Percentiles rank a stretch among this genome's conserved stretches.
Conservation (phyloP, 35 echinoderm and acorn worm genomes). For the Strongylocentrotus purpuratus region DNA sequence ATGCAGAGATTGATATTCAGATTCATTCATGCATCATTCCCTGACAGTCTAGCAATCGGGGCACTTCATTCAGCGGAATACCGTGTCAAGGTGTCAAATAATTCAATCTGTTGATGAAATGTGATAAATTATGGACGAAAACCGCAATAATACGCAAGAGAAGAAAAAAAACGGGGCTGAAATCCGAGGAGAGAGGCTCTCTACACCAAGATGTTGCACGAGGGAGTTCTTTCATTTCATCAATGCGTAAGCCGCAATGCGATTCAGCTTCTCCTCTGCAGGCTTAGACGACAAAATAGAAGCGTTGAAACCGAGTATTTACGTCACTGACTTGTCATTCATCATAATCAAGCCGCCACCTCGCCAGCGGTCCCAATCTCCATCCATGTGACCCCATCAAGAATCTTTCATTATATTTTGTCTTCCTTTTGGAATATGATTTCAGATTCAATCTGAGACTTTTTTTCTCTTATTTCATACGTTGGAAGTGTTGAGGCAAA, state of each 20-base stretch:
- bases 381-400: not conserved
- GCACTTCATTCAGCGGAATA: not conserved
- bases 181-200: not conserved
- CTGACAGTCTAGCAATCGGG: not conserved
- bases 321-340: not conserved
- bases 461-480: not conserved
- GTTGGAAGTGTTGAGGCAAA: not conserved
- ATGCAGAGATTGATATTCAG: not conserved
- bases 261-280: not conserved
- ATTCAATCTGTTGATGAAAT: constrained; percentile 29
- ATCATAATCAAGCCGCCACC: not conserved
- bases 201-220: not conserved
- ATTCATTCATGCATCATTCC: not conserved
- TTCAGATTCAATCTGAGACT: not conserved
- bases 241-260: not conserved
- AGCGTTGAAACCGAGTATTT: constrained; percentile 2
- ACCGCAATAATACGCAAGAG: not conserved
- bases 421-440: not conserved
- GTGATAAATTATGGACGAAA: constrained; percentile 9
- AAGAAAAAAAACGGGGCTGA: not conserved
- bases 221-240: not conserved
- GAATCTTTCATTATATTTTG: not conserved
- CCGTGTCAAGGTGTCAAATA: constrained; percentile 13
- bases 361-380: not conserved
- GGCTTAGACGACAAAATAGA: not conserved